Base-by-base conservation (phyloP, 2,888 invertebrate species). In the Drosophila atripex region DNA sequence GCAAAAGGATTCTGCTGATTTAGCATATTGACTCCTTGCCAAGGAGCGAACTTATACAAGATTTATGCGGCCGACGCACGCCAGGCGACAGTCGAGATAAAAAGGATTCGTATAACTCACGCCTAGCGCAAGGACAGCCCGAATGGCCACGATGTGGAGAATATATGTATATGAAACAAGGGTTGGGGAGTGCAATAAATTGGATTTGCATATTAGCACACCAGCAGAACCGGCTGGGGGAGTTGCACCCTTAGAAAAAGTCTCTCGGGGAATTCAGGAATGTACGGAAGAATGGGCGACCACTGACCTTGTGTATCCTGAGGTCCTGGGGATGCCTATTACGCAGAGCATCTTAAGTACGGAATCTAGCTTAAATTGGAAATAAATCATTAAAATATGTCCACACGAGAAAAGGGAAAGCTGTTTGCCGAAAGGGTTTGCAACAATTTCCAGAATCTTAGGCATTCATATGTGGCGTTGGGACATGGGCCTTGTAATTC, bases 301-400 rank as follows among this genome's bases (percentile, higher is more conserved):
- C 63, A 69, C 61, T 61, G 69, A 63, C 70, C 46, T 63, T 49
- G 65, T 56, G 51, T 21, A 21, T 43, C 21, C 21, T 21, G 12
- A 21, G 18, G 6, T 38, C 50, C 50, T 35, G 73, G 72, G 57
- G 50, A n/a, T 38, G 68, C 68, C 80, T 72, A 79, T 75, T 75
- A 79, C 75, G 70, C 70, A 69, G 72, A 86, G 82, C 73, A 75
- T 85, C 80, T 84, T 75, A 76, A 70, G 87, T 77, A 82, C 68
- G 74, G 77, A 76, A 82, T 80, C 78, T 80, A 71, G 77, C 83
- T 74, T 83, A 87, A 87, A 86, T 89, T 89, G 85, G 76, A 77
- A 88, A 89, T 89, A 89, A 89, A 89, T 89, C 89, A 89, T 89
- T 89, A 89, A 88, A 89, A 88, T 83, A 76, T 82, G 79, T 73